These are phyloP conservation scores for Micronycteris hirsuta DNA, from an alignment of 2,113 vertebrate species.

Conservation along the genomic window DNA sequence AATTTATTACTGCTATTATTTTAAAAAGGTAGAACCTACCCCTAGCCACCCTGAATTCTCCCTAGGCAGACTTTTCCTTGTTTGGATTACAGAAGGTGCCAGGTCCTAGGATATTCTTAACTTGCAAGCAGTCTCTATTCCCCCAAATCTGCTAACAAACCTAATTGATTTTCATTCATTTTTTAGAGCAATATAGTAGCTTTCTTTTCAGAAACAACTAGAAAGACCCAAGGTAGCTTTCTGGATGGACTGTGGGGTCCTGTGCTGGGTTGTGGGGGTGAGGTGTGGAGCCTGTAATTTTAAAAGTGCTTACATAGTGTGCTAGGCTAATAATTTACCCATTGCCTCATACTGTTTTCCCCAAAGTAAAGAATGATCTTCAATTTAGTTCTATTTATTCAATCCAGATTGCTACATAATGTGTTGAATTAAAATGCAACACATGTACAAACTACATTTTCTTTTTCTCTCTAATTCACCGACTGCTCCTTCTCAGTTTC, in stretches of 20 bases:
- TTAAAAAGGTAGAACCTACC: not conserved
- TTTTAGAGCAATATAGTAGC: not conserved
- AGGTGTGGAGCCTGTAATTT: not conserved
- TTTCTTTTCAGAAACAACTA: not conserved
- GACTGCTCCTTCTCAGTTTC: not conserved
- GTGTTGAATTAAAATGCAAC: not conserved
- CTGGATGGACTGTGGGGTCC: not conserved
- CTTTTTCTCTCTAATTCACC: not conserved
- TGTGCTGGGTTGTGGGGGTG: not conserved
- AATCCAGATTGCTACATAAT: not conserved
- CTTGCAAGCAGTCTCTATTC: not conserved
- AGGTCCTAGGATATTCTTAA: not conserved
- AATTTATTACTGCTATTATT: not conserved
- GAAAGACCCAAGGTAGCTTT: not conserved
- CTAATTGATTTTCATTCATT: not conserved
- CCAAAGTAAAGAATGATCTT: constrained; percentile 2
- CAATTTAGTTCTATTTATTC: not conserved
- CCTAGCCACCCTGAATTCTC: not conserved
- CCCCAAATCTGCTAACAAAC: not conserved
- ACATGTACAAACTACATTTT: not conserved
- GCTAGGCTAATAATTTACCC: not conserved
- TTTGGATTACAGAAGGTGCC: not conserved
- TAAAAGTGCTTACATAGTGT: not conserved
- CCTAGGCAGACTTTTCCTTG: not conserved
- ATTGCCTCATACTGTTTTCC: constrained; percentile 13